Evolutionary conservation across 2,888 invertebrate genomes (phyloP).

Genomic region (Neoitamus cyanurus): DNA sequence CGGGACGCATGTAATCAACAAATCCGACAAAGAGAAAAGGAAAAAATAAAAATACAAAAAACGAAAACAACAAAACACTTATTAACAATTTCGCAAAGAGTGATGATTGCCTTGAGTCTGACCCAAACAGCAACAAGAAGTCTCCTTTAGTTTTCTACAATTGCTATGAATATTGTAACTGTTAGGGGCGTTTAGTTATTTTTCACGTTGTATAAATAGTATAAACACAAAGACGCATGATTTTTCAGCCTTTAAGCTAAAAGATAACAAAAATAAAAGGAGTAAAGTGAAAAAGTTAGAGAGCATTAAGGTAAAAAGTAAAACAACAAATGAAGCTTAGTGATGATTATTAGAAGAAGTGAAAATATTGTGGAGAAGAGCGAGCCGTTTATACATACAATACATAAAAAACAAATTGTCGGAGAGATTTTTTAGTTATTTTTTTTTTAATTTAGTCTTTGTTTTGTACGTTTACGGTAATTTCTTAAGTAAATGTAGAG

Average conservation of each 20-base stretch:
- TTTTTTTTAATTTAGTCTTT: neutral
- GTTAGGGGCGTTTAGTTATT: neutral
- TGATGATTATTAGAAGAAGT: neutral
- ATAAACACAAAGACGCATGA: neutral
- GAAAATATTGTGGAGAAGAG: neutral
- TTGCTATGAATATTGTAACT: constrained; percentile 1
- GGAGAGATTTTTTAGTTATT: neutral
- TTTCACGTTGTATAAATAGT: neutral
- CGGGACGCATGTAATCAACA: neutral
- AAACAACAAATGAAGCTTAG: neutral
- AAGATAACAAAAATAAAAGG: neutral
- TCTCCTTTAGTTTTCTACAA: constrained; percentile 5
- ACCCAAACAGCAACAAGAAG: constrained; percentile 3
- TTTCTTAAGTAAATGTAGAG: constrained; percentile 6
- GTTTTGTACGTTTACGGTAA: neutral
- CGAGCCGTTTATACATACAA: neutral
- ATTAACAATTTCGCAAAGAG: neutral
- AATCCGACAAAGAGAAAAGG: neutral
- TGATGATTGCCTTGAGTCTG: constrained; percentile 1
- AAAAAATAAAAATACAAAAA: neutral
- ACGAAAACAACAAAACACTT: neutral
- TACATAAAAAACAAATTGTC: neutral
- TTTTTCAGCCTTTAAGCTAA: neutral
- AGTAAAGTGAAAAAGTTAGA: neutral
- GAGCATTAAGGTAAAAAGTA: neutral